Evolutionary conservation across 2,113 vertebrate species (phyloP), one percentile per base, ranked within the genome.

Genomic region (Sterrhoptilus dennistouni): DNA sequence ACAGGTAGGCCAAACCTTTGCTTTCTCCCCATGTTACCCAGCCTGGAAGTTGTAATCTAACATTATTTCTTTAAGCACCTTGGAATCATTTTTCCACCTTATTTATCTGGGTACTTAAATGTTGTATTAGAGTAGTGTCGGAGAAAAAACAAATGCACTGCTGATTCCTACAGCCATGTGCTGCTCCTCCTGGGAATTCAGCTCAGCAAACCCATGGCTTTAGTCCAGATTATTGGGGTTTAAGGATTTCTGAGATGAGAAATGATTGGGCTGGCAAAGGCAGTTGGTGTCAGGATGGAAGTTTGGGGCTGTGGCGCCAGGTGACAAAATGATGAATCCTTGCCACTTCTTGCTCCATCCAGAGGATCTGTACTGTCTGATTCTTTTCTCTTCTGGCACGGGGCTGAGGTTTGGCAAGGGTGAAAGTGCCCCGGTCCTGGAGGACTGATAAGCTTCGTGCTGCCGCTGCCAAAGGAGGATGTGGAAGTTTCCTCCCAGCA

Each of bases 401-500:
- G 68, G 49, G 31, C 79, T 95, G 69, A 65, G 59, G 33, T 87
- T 94, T 97, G 90, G 95, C 95, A 96, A 77, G 59, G 85, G 95
- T 95, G 95, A 97, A 97, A 94, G 95, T 96, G 56, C 60, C 66
- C 52, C 0, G 0, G 38, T 89, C 60, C 89, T 70, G 75, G 65
- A 79, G 68, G 28, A 19, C 69, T 22, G 93, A 96, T 95, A 96
- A 95, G 89, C 47, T 70, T 78, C 33, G 44, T 81, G 54, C 53
- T 6, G 31, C 2, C 8, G 17, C 81, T 95, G 94, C 95, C 95
- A 81, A 83, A 92, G 89, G 97, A 97, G 97, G 96, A 97, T 96
- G 96, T 97, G 83, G 96, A 96, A 95, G 95, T 95, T 97, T 97
- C 96, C 97, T 97, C 94, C 94, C 91, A 89, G 88, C 81, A 60